Percentiles rank a stretch among this genome's conserved stretches.
Conservation (phyloP, 2,113 vertebrate genomes). For the Strix aluco region DNA sequence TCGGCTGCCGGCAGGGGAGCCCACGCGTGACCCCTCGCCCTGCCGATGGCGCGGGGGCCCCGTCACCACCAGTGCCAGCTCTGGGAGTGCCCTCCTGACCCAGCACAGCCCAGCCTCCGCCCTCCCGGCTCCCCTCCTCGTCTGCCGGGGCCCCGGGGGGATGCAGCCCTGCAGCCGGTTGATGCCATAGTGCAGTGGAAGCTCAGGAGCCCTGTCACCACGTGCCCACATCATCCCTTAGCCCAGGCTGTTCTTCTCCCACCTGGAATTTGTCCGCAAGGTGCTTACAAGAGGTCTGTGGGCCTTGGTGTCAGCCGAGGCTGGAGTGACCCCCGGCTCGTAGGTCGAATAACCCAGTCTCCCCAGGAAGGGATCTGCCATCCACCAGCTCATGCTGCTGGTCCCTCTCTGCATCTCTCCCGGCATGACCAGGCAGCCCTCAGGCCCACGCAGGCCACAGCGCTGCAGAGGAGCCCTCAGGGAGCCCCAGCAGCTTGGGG, state of each 20-base stretch:
- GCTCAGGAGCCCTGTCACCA: not conserved
- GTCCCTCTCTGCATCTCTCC: not conserved
- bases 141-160: not conserved
- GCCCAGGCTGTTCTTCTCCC: not conserved
- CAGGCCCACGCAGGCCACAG: rapidly evolving
- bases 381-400: not conserved
- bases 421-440: rapidly evolving
- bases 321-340: rapidly evolving
- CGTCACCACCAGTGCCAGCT: rapidly evolving
- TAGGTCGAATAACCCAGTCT: not conserved
- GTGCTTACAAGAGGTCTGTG: not conserved
- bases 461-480: rapidly evolving
- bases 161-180: rapidly evolving
- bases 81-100: not conserved
- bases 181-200: rapidly evolving
- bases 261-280: rapidly evolving
- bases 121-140: not conserved
- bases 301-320: not conserved
- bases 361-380: not conserved
- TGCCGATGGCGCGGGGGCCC: rapidly evolving
- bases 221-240: rapidly evolving
- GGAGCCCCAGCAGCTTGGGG: rapidly evolving
- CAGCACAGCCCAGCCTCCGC: rapidly evolving
- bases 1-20: rapidly evolving
- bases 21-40: rapidly evolving